Evolutionary conservation across 2,888 invertebrate genomes (phyloP), one percentile per base, ranked within the genome.

Genomic region (Ceraclea dissimilis): DNA sequence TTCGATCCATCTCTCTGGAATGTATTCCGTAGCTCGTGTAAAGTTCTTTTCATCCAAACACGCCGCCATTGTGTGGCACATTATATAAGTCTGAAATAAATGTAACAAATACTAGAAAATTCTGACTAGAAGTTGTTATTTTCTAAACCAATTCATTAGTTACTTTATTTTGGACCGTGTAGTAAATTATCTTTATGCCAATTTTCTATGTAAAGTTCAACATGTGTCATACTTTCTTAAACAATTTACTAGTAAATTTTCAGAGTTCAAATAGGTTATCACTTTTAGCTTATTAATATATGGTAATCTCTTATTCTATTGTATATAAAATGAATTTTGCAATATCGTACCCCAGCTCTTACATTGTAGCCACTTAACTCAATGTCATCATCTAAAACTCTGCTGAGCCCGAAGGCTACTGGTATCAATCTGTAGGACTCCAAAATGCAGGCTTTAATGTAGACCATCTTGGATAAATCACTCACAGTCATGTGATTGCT

Each of bases 1-100:
- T 13, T 76, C 70, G 20, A 88, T 66, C 92, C 92, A 93, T 43
- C 93, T 78, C 67, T 91, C 90, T 0, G 92, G 92, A 5, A 79
- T 68, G 67, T 84, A 93, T 62, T 83, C 78, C 17, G 73, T 71
- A 2, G 92, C 85, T 44, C 84, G 73, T 66, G 79, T 78, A 69
- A 92, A 93, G 71, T 92, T 90, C 63, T 76, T 76, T 50, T 88
- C 85, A 58, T 84, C 81, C 56, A 85, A 76, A 63, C 90, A 88
- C 1, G 92, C 90, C n/a, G 89, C 81, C 70, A 87, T 88, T 2
- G 88, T 90, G 67, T 93, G 92, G 51, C 89, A 85, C 21, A 92
- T 71, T 20, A 93, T 82, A 17, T 90, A 85, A 2, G 86, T 87
- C 83, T 89, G 68, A 1, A 69, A 69, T 65, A 19, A 19, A 39